phyloP scores from a whole-genome alignment of 2,888 invertebrate genomes.

The Lycia hirtaria region DNA sequence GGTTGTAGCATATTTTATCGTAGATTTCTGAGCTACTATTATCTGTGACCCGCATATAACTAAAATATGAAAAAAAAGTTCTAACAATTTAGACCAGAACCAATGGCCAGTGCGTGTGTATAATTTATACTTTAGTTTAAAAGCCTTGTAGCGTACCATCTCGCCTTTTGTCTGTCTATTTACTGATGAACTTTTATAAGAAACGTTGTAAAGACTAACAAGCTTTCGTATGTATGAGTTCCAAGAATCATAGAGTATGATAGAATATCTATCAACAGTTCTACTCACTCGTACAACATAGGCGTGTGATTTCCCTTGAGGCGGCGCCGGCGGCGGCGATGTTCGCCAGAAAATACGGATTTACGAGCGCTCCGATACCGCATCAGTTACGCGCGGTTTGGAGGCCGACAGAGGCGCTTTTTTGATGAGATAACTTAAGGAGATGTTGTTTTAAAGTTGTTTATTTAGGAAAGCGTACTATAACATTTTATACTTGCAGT shows the following conservation, averaged over 20 bases:
- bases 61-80: too few relatives aligned
- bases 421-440: background rate
- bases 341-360: conserved; percentile 14
- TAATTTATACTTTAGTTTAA: too few relatives aligned
- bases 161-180: too few relatives aligned
- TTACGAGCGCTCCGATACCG: conserved; percentile 15
- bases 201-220: background rate
- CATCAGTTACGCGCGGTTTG: conserved; percentile 10
- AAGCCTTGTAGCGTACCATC: too few relatives aligned
- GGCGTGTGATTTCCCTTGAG: conserved; percentile 23
- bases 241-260: conserved; percentile 16
- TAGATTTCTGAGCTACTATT: too few relatives aligned
- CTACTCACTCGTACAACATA: conserved; percentile 2
- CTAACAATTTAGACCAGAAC: too few relatives aligned
- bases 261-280: conserved; percentile 11
- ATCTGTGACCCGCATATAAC: too few relatives aligned
- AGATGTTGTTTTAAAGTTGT: background rate
- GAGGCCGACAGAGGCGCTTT: background rate
- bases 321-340: background rate
- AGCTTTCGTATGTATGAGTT: background rate
- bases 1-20: too few relatives aligned
- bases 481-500: too few relatives aligned
- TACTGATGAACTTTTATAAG: background rate
- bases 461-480: background rate
- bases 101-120: too few relatives aligned